Percentiles rank a stretch among this genome's conserved stretches.
Conservation (phyloP, 2,888 invertebrate genomes). For the Drosophila niveifrons region DNA sequence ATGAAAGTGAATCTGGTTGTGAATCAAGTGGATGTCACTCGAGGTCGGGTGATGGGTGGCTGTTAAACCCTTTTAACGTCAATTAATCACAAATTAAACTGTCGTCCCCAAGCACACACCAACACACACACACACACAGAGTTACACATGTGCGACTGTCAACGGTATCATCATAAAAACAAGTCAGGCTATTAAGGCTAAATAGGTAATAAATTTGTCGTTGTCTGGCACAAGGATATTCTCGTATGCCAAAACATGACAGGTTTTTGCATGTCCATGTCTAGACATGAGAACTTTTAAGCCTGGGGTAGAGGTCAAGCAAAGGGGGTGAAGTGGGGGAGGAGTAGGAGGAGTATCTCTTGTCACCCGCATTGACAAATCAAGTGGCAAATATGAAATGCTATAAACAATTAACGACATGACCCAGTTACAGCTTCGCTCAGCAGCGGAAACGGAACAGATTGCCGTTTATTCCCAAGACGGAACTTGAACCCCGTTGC, state of each 20-base stretch:
- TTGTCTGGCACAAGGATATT: slow-evolving; percentile 72
- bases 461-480: slow-evolving; percentile 57
- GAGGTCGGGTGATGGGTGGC: slow-evolving; percentile 20
- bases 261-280: slow-evolving; percentile 57
- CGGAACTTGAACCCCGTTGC: slow-evolving; percentile 15
- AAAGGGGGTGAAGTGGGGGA: background rate
- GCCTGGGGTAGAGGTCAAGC: background rate
- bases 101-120: slow-evolving; percentile 51
- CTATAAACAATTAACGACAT: slow-evolving; percentile 56
- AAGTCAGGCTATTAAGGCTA: slow-evolving; percentile 79
- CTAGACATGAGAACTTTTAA: slow-evolving; percentile 39
- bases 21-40: slow-evolving; percentile 57
- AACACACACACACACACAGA: slow-evolving; percentile 13
- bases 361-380: slow-evolving; percentile 65
- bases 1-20: slow-evolving; percentile 70
- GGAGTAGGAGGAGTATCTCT: background rate
- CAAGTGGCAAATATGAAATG: slow-evolving; percentile 56
- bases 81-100: slow-evolving; percentile 81
- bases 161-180: slow-evolving; percentile 72
- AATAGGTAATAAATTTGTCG: slow-evolving; percentile 78
- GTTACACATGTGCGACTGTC: slow-evolving; percentile 43
- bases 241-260: slow-evolving; percentile 49
- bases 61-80: slow-evolving; percentile 81
- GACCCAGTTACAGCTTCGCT: slow-evolving; percentile 59
- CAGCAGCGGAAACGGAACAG: slow-evolving; percentile 41